These are phyloP conservation scores for Brenthis daphne DNA, from an alignment of 2,888 invertebrate species.

Conservation along the genomic window DNA sequence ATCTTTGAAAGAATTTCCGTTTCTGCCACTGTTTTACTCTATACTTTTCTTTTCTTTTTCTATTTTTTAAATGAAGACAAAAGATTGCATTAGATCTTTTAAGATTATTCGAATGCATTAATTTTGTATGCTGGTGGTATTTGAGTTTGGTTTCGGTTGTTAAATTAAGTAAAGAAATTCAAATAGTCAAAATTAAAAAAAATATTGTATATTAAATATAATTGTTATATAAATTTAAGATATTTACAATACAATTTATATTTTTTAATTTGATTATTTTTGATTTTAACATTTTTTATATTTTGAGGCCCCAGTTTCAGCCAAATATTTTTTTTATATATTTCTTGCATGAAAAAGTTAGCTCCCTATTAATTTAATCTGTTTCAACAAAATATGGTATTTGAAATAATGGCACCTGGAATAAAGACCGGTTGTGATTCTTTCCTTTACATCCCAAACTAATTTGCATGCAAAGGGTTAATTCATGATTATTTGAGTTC, in stretches of 20 bases:
- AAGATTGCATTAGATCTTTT: slow-evolving; percentile 33
- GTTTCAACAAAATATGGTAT: slow-evolving; percentile 6
- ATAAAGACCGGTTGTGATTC: slow-evolving; percentile 67
- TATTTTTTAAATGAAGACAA: slow-evolving; percentile 38
- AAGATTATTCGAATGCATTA: slow-evolving; percentile 19
- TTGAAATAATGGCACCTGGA: slow-evolving; percentile 72
- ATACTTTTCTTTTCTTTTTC: slow-evolving; percentile 43
- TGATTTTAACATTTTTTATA: no score
- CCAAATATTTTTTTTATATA: no score
- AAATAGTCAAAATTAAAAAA: no score
- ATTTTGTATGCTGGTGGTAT: slow-evolving; percentile 12
- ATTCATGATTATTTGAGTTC: slow-evolving; percentile 77
- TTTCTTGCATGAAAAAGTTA: no score
- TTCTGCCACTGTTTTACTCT: slow-evolving; percentile 50
- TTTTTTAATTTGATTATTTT: no score
- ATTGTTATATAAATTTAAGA: background rate
- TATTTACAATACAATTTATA: background rate
- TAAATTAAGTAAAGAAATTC: background rate
- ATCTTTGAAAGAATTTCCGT: slow-evolving; percentile 71
- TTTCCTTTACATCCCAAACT: slow-evolving; percentile 59
- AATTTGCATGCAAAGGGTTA: slow-evolving; percentile 80
- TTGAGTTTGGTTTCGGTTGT: slow-evolving; percentile 14
- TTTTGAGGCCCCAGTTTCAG: no score
- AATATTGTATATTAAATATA: background rate
- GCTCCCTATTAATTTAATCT: no score